Conservation (phyloP, 1,140 invertebrate genomes). For the Nomia melanderi region DNA sequence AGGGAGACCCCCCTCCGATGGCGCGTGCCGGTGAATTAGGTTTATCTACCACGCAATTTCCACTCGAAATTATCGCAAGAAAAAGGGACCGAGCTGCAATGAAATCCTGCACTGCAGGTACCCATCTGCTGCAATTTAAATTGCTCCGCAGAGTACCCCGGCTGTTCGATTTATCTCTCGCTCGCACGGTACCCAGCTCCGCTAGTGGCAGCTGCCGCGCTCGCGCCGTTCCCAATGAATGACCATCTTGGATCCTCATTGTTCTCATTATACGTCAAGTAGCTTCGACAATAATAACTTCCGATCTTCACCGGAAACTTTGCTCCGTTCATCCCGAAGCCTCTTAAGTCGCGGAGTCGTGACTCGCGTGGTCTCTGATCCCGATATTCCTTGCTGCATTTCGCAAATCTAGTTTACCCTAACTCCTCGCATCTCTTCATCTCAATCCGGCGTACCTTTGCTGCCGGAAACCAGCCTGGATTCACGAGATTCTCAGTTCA, state of each 20-base stretch:
- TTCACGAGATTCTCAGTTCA: background rate
- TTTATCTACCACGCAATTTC: conserved; percentile 48
- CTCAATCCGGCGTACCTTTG: background rate
- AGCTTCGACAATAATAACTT: conserved; percentile 11
- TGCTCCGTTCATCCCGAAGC: background rate
- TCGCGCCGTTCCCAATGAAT: conserved; percentile 52
- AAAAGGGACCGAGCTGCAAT: conserved; percentile 19
- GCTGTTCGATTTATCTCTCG: conserved; percentile 16
- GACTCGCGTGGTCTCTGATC: background rate
- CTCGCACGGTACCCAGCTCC: background rate
- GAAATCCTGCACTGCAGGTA: conserved; percentile 40
- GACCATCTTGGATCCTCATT: conserved; percentile 43
- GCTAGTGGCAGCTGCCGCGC: background rate
- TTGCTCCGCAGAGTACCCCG: conserved; percentile 9
- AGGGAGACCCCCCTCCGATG: too few species aligned
- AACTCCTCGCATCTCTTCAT: background rate
- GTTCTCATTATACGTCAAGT: conserved; percentile 43
- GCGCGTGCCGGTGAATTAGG: conserved; percentile 5
- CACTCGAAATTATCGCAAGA: conserved; percentile 42
- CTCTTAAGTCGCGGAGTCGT: background rate
- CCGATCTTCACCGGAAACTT: conserved; percentile 7
- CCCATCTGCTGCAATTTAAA: conserved; percentile 47
- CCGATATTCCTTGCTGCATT: background rate
- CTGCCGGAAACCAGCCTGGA: background rate
- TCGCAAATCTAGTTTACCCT: background rate